Evolutionary conservation across 2,888 invertebrate genomes (phyloP).

Genomic region (Tiliacea citrago): DNA sequence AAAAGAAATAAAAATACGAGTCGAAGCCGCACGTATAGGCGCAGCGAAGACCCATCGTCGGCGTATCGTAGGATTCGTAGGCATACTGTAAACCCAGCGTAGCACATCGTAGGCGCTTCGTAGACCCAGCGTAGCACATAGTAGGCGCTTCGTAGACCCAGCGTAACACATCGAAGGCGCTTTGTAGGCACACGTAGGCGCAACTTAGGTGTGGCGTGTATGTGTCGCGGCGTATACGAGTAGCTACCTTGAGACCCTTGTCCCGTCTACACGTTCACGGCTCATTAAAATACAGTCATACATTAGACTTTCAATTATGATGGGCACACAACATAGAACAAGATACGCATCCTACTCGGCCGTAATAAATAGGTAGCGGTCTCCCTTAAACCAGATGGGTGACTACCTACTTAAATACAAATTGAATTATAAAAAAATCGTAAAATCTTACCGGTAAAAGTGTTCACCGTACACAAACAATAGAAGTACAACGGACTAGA

Average conservation of each 20-base stretch:
- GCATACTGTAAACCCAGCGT: too few species aligned
- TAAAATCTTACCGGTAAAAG: neutral
- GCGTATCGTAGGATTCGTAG: neutral
- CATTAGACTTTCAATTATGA: too few species aligned
- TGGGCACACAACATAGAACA: neutral
- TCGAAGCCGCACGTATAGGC: neutral
- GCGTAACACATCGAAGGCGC: too few species aligned
- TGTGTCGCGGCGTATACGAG: neutral
- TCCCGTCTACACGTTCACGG: neutral
- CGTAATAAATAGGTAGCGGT: neutral
- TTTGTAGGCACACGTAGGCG: too few species aligned
- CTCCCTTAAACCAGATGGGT: neutral
- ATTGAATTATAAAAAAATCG: neutral
- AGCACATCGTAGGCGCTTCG: constrained; percentile 1
- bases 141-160: too few species aligned
- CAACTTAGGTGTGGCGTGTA: neutral
- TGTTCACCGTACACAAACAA: neutral
- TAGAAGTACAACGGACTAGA: neutral
- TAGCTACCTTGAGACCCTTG: neutral
- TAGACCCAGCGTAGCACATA: neutral
- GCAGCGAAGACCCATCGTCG: neutral
- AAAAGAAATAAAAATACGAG: too few species aligned
- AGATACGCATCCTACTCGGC: neutral
- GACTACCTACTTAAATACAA: neutral
- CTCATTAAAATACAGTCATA: neutral